Evolutionary conservation across 2,113 vertebrate genomes (phyloP).

Genomic region (Prolemur simus): DNA sequence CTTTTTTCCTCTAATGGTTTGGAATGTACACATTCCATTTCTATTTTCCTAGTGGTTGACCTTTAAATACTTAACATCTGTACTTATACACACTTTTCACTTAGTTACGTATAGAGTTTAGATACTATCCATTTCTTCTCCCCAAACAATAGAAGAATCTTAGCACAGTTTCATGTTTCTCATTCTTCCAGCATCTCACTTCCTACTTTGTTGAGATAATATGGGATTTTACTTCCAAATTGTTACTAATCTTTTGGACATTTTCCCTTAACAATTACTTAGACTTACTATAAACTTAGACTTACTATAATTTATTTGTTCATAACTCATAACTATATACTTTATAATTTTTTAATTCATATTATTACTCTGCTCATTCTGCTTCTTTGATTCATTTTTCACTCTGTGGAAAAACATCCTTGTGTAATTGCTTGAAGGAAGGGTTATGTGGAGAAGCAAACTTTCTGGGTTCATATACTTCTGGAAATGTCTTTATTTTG

Average conservation of each 20-base stretch:
- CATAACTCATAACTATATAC: background rate
- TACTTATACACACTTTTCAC: background rate
- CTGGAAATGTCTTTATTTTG: background rate
- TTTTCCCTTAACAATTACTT: background rate
- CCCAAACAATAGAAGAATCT: background rate
- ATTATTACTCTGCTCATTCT: background rate
- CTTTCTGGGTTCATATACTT: background rate
- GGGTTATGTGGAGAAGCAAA: background rate
- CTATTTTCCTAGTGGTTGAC: background rate
- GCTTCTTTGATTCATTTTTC: background rate
- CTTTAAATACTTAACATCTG: background rate
- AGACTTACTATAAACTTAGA: background rate
- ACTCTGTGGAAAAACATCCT: background rate
- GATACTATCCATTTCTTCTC: background rate
- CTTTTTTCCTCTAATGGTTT: background rate
- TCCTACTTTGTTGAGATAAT: background rate
- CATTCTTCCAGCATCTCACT: background rate
- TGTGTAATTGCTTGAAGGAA: background rate
- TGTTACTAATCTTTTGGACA: background rate
- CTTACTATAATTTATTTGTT: background rate
- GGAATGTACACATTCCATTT: background rate
- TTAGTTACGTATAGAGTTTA: background rate
- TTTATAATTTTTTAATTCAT: background rate
- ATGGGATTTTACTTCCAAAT: background rate
- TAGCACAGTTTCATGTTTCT: background rate